A percentile compares a stretch with the other conserved stretches of the same genome.
Evolutionary conservation across 1,140 invertebrate species (phyloP).

Genomic region (Zaprionus capensis): DNA sequence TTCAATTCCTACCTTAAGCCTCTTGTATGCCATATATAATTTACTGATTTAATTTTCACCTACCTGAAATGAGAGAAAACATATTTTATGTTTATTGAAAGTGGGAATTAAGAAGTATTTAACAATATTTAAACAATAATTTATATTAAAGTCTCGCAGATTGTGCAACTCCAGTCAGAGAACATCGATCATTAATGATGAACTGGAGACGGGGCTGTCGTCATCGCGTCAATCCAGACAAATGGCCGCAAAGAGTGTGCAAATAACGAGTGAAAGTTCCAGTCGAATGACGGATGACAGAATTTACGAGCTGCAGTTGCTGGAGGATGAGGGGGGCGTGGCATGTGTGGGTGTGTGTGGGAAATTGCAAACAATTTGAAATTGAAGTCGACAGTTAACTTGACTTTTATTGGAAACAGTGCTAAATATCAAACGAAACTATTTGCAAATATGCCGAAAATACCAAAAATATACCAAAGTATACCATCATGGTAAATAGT

Average conservation of each 20-base stretch:
- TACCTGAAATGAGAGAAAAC: slow-evolving; percentile 54
- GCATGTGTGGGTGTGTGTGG: slow-evolving; percentile 11
- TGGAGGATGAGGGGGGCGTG: slow-evolving; percentile 30
- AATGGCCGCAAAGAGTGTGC: slow-evolving; percentile 53
- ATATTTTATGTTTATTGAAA: slow-evolving; percentile 7
- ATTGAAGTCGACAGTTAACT: not conserved
- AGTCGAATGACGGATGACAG: slow-evolving; percentile 38
- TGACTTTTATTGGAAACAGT: not conserved
- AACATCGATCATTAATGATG: slow-evolving; percentile 77
- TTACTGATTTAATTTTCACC: slow-evolving; percentile 14
- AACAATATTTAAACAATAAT: slow-evolving; percentile 18
- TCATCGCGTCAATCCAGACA: slow-evolving; percentile 58
- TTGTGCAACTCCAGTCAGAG: slow-evolving; percentile 20
- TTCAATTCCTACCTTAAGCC: slow-evolving; percentile 2
- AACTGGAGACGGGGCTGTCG: slow-evolving; percentile 35
- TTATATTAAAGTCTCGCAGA: slow-evolving; percentile 6
- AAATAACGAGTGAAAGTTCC: slow-evolving; percentile 37
- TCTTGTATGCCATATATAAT: not conserved
- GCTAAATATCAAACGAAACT: slow-evolving; percentile 20
- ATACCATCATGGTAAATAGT: slow-evolving; percentile 2
- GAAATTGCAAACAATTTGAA: slow-evolving; percentile 8
- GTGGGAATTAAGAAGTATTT: not conserved
- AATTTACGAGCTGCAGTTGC: slow-evolving; percentile 52
- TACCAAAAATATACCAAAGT: not conserved
- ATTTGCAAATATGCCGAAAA: slow-evolving; percentile 13